phyloP scores from a whole-genome alignment of 2,113 vertebrate species.

The Takifugu flavidus region DNA sequence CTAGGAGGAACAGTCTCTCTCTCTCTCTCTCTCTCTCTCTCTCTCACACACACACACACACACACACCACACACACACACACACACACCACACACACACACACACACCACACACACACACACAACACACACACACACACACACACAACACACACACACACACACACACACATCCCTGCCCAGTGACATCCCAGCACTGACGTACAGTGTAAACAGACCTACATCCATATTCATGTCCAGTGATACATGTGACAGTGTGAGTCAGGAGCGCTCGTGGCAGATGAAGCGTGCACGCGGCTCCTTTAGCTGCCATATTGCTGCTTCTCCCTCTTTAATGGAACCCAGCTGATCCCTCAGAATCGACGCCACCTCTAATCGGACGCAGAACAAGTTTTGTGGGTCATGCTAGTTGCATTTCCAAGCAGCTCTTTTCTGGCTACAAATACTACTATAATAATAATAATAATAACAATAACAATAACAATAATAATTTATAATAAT shows the following conservation, averaged over 20 bases:
- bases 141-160: conserved; percentile 2
- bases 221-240: neutral
- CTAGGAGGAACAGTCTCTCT: no score
- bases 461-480: no score
- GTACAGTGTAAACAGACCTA: conserved; percentile 12
- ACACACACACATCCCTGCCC: neutral
- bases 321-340: neutral
- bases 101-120: neutral
- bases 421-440: no score
- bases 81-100: conserved; percentile 5
- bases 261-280: conserved; percentile 1
- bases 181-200: neutral
- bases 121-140: neutral
- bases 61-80: neutral
- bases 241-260: conserved; percentile 3
- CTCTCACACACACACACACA: neutral
- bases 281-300: neutral
- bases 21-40: no score
- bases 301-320: neutral
- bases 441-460: no score
- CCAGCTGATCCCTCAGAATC: neutral
- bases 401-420: no score
- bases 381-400: no score
- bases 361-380: no score
- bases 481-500: no score